phyloP scores from a whole-genome alignment of 1,140 invertebrate species.

The Asbolus verrucosus region DNA sequence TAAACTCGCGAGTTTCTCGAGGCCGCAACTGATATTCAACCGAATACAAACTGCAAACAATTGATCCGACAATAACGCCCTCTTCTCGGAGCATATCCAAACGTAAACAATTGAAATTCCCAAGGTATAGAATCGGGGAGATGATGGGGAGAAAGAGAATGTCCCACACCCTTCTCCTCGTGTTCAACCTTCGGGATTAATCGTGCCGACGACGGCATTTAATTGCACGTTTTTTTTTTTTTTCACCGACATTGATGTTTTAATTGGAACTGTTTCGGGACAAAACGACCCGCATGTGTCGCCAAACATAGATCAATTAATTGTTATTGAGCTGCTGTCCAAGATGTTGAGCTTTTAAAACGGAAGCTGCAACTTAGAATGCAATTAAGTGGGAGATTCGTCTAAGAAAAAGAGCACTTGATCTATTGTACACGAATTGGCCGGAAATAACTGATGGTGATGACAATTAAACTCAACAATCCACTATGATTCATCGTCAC shows the following conservation, averaged over 20 bases:
- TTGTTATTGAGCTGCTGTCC: conserved; percentile 1
- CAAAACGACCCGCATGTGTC: conserved; percentile 18
- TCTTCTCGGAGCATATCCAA: conserved; percentile 23
- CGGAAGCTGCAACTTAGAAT: conserved; percentile 4
- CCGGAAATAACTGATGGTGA: conserved; percentile 13
- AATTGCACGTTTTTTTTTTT: conserved; percentile 1
- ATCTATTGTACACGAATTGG: conserved; percentile 10
- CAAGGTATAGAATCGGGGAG: conserved; percentile 19
- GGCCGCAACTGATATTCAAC: conserved; percentile 26
- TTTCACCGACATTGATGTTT: background rate
- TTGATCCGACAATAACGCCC: conserved; percentile 35
- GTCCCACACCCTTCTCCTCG: background rate
- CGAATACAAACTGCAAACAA: conserved; percentile 36
- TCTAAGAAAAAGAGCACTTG: conserved; percentile 20
- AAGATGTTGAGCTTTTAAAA: background rate
- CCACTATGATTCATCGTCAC: background rate
- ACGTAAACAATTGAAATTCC: conserved; percentile 36
- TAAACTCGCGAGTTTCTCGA: conserved; percentile 29
- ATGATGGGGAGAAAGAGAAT: background rate
- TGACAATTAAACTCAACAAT: conserved; percentile 19
- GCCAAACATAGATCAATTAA: conserved; percentile 28
- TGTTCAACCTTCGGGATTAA: background rate
- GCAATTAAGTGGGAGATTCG: conserved; percentile 18
- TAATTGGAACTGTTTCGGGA: conserved; percentile 7
- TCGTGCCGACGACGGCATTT: background rate